A percentile compares a stretch with the other conserved stretches of the same genome.
These are phyloP conservation scores for Oryzias celebensis DNA, from an alignment of 2,113 vertebrate species.

Conservation along the genomic window DNA sequence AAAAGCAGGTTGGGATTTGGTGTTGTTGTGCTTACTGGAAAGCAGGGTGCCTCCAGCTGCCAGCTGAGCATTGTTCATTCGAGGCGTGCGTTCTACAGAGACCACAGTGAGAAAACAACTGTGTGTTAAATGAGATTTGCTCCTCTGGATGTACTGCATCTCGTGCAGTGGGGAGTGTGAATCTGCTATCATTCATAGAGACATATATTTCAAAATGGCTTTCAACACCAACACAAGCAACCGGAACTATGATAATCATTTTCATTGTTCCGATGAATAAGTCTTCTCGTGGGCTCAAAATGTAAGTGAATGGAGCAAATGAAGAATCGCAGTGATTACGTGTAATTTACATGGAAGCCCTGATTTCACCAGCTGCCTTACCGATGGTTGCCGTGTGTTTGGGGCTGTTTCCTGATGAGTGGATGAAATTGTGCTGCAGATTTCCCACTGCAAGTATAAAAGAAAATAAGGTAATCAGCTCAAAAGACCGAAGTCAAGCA, in stretches of 20 bases:
- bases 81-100: constrained; percentile 75
- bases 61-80: constrained; percentile 84
- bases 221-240: constrained; percentile 37
- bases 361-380: constrained; percentile 65
- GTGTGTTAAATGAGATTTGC: constrained; percentile 66
- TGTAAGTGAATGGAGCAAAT: constrained; percentile 50
- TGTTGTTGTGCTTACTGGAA: constrained; percentile 85
- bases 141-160: constrained; percentile 46
- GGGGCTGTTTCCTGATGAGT: constrained; percentile 83
- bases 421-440: constrained; percentile 88
- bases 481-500: constrained; percentile 46
- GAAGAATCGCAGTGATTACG: constrained; percentile 46
- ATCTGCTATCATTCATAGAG: constrained; percentile 43
- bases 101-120: constrained; percentile 44
- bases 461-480: constrained; percentile 60
- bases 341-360: constrained; percentile 37
- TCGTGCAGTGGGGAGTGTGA: constrained; percentile 24
- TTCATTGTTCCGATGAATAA: constrained; percentile 52
- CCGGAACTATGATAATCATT: constrained; percentile 47
- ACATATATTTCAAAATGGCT: constrained; percentile 29
- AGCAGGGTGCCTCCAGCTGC: constrained; percentile 81
- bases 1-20: constrained; percentile 83
- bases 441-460: constrained; percentile 82
- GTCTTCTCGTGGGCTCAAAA: constrained; percentile 44
- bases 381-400: constrained; percentile 86